Conservation (phyloP, 2,888 invertebrate species). For the Panopea generosa region DNA sequence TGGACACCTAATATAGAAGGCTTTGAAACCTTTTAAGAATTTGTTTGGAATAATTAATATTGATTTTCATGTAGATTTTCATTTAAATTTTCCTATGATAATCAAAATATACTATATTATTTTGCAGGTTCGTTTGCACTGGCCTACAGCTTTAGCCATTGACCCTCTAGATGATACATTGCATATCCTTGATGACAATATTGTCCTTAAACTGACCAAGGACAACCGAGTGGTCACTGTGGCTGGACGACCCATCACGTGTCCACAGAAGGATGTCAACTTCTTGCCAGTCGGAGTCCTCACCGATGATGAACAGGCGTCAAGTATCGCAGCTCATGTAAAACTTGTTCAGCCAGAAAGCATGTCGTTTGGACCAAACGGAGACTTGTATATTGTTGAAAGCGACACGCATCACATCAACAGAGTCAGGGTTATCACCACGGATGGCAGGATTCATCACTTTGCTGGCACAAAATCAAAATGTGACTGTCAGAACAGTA, state of each 20-base stretch:
- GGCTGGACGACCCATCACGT: constrained; percentile 97
- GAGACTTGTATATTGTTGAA: constrained; percentile 96
- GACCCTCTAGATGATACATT: constrained; percentile 97
- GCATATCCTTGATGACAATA: constrained; percentile 95
- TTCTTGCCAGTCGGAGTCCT: constrained; percentile 78
- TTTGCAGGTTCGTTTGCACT: constrained; percentile 96
- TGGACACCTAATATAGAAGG: too few relatives aligned
- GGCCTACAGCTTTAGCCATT: constrained; percentile 98
- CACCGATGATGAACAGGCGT: constrained; percentile 80
- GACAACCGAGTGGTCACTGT: constrained; percentile 94
- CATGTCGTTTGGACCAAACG: constrained; percentile 95
- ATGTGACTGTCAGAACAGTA: constrained; percentile 87
- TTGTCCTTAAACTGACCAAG: constrained; percentile 95
- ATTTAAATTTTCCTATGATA: too few relatives aligned
- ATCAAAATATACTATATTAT: too few relatives aligned
- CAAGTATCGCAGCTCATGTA: constrained; percentile 91
- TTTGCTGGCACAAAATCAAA: constrained; percentile 94
- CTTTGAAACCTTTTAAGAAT: too few relatives aligned
- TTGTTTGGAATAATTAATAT: too few relatives aligned
- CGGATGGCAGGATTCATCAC: constrained; percentile 96
- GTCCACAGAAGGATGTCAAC: constrained; percentile 90
- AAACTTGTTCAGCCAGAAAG: constrained; percentile 95
- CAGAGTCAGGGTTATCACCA: constrained; percentile 92
- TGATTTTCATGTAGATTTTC: too few relatives aligned
- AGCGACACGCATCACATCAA: constrained; percentile 96